Conservation (phyloP, 2,888 invertebrate species). For the Drosophila longiperda region DNA sequence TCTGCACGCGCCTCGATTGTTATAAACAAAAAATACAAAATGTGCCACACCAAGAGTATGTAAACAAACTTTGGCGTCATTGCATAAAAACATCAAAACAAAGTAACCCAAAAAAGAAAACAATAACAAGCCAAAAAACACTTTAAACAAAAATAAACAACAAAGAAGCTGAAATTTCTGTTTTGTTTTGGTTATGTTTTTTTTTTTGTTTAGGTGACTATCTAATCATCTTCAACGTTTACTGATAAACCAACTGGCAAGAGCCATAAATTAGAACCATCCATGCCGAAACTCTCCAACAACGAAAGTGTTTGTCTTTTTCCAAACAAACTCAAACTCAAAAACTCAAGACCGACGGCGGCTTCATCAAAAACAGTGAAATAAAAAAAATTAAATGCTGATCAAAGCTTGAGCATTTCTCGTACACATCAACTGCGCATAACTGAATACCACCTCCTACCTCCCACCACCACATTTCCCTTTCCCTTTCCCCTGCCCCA, state of each 20-base stretch:
- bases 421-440: slow-evolving; percentile 62
- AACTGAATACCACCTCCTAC: slow-evolving; percentile 9
- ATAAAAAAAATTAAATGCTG: background rate
- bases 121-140: slow-evolving; percentile 39
- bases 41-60: slow-evolving; percentile 36
- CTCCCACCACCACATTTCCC: background rate
- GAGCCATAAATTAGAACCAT: slow-evolving; percentile 46
- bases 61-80: slow-evolving; percentile 77
- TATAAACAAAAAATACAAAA: slow-evolving; percentile 45
- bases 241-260: slow-evolving; percentile 54
- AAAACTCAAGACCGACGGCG: slow-evolving; percentile 7
- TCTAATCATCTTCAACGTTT: slow-evolving; percentile 68
- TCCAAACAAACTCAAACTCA: slow-evolving; percentile 42
- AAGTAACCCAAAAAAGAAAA: slow-evolving; percentile 33
- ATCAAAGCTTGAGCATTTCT: slow-evolving; percentile 38
- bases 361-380: slow-evolving; percentile 53
- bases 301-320: slow-evolving; percentile 55
- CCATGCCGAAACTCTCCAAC: slow-evolving; percentile 21
- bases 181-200: slow-evolving; percentile 1
- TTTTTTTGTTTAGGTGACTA: slow-evolving; percentile 20
- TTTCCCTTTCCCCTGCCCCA: background rate
- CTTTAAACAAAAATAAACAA: slow-evolving; percentile 68
- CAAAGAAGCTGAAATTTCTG: slow-evolving; percentile 19
- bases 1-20: slow-evolving; percentile 66
- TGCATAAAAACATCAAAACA: slow-evolving; percentile 52